phyloP scores from a whole-genome alignment of 2,797 vertebrate species.

The Leucoraja ocellata region DNA sequence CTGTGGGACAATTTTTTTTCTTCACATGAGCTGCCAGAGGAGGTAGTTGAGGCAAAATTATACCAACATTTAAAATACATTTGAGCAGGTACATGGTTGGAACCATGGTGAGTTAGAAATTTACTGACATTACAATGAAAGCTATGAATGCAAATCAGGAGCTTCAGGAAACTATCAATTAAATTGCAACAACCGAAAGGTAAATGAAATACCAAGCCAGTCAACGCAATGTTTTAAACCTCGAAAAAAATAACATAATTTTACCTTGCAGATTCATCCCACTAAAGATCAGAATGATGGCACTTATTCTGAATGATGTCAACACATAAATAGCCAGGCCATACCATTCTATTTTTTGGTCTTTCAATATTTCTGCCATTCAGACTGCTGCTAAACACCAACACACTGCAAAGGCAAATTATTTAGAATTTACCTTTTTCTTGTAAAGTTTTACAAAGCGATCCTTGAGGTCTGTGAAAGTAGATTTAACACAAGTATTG shows the following conservation, averaged over 20 bases:
- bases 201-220: background rate
- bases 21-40: too few relatives aligned
- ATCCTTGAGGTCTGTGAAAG: conserved; percentile 73
- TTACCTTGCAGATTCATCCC: background rate
- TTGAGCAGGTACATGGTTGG: background rate
- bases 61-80: too few relatives aligned
- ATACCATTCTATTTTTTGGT: background rate
- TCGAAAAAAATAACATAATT: background rate
- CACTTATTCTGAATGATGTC: too few relatives aligned
- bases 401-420: background rate
- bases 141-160: background rate
- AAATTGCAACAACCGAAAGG: background rate
- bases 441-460: conserved; percentile 81
- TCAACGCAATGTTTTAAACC: background rate
- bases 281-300: background rate
- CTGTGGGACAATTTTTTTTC: too few relatives aligned
- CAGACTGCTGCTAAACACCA: background rate
- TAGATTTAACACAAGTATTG: conserved; percentile 83
- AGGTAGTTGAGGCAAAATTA: too few relatives aligned
- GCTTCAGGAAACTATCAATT: background rate
- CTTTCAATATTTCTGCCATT: background rate
- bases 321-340: background rate
- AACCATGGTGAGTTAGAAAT: background rate
- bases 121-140: background rate
- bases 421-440: conserved; percentile 69